Conservation (phyloP, 2,113 vertebrate species). For the Microtus ochrogaster region DNA sequence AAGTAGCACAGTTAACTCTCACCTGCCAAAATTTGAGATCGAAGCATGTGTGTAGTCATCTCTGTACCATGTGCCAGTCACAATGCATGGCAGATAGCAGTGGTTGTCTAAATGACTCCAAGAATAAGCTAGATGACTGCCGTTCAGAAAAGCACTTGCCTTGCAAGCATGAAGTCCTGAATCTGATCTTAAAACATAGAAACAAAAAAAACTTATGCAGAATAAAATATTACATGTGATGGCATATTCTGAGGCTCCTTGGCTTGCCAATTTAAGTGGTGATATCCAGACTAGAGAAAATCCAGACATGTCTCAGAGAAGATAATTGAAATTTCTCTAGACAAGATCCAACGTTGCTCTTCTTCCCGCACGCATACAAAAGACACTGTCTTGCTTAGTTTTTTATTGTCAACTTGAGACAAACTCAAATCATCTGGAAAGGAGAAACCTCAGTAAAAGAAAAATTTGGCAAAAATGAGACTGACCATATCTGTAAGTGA, state of each 20-base stretch:
- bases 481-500: background rate
- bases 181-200: background rate
- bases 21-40: background rate
- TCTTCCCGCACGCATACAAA: no score
- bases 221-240: background rate
- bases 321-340: background rate
- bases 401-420: background rate
- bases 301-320: background rate
- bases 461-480: background rate
- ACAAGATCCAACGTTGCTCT: background rate
- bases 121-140: background rate
- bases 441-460: background rate
- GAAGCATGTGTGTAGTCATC: no score
- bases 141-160: no score
- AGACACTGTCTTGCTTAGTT: background rate
- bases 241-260: background rate
- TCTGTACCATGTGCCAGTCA: background rate
- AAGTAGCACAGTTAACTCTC: fast-evolving
- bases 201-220: no score
- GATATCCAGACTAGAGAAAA: background rate
- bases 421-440: background rate
- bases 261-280: background rate
- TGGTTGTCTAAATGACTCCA: background rate
- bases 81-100: background rate
- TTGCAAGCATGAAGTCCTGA: background rate